These are phyloP conservation scores for Teleogryllus occipitalis DNA, from an alignment of 1,140 invertebrate genomes.

Conservation along the genomic window DNA sequence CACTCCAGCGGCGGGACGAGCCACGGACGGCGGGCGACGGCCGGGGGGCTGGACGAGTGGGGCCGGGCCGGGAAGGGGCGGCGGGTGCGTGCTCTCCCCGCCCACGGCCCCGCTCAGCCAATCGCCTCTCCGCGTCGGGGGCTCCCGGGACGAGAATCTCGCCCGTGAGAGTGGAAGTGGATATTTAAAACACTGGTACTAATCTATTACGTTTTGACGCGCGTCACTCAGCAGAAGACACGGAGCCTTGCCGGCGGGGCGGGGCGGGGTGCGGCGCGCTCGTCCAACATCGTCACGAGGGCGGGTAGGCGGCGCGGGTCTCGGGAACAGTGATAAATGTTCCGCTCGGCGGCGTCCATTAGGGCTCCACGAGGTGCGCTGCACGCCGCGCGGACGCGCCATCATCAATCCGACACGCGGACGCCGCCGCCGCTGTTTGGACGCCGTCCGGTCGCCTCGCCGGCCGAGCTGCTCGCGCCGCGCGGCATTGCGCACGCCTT, in stretches of 20 bases:
- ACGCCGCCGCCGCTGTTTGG: no score
- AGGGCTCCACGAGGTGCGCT: neutral
- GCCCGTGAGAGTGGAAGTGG: neutral
- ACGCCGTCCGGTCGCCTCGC: no score
- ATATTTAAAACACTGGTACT: slow-evolving; percentile 5
- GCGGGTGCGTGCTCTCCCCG: neutral
- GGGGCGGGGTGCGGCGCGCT: no score
- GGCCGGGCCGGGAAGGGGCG: no score
- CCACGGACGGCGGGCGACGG: no score
- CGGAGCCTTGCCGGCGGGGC: neutral
- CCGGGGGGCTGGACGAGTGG: no score
- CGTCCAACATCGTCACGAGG: neutral
- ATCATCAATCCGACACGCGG: slow-evolving; percentile 3
- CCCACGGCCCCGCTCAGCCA: neutral
- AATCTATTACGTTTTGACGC: neutral
- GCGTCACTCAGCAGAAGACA: neutral
- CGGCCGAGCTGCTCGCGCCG: no score
- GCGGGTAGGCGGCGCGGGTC: no score
- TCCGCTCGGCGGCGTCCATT: neutral
- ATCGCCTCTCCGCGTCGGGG: neutral
- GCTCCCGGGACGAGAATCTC: neutral
- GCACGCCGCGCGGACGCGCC: neutral
- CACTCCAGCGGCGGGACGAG: no score
- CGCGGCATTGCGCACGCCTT: no score
- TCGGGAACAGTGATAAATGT: neutral